Base-by-base conservation (phyloP, 2,113 vertebrate species). In the Neodon shergylaensis region DNA sequence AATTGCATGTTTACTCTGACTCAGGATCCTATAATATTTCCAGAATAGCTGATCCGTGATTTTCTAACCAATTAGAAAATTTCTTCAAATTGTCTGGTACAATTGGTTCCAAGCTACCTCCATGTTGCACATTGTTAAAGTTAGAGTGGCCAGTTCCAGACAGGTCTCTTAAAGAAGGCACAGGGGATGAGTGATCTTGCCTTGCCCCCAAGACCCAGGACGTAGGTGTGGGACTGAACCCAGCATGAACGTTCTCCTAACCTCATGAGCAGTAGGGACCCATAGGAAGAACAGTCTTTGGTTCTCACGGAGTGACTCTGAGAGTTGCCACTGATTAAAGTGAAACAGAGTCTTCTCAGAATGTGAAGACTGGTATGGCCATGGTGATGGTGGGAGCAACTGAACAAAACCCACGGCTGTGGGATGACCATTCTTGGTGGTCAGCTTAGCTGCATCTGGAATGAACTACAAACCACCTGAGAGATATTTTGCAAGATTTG, bases 51-150 rank as follows among this genome's bases (percentile, higher is more conserved):
- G 82, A 77, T n/a, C 96, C 95, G 88, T 81, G 87, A 79, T 96
- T 97, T 97, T 95, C 85, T 92, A 82, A 97, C 93, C 49, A 79
- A 92, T 92, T 13, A 77, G 96, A 94, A 87, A 84, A 65, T 72
- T n/a, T 90, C 17, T 7, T 89, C 92, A 93, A 92, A 95, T 94
- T n/a, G 88, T 65, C 92, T 2, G 3, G 63, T 24, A 86, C 97
- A 82, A 68, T 82, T 49, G 4, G 82, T 89, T 94, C 68, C 74
- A 87, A 52, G 94, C 36, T 83, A 61, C 95, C 66, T 95, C 36
- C 90, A 44, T 76, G 84, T 86, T 73, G 79, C 22, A 36, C 72
- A 73, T 0, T 31, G 66, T 13, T 44, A 84, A 33, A 58, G 68
- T 5, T 17, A 24, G 3, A 86, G 24, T 1, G 11, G 61, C 24